phyloP scores from a whole-genome alignment of 1,140 invertebrate genomes.

The Euura saliciscinereae region DNA sequence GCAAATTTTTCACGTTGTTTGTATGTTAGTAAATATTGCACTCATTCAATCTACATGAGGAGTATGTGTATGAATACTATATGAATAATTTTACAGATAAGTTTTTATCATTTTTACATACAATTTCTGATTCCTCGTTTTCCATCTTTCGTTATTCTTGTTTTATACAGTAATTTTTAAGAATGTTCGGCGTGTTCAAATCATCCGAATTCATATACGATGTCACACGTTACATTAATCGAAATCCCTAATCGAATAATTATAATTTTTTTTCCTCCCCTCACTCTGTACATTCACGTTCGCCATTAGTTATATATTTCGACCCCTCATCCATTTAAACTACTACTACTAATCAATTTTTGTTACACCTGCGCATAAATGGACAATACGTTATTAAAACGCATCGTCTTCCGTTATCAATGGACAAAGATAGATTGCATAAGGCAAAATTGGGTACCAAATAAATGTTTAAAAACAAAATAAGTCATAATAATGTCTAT shows the following conservation, averaged over 20 bases:
- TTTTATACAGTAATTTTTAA: neutral
- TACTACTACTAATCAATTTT: neutral
- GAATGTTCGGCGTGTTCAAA: too few species aligned
- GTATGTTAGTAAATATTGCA: constrained; percentile 7
- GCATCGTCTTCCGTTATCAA: neutral
- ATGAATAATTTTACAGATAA: neutral
- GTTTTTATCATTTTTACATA: neutral
- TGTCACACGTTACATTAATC: too few species aligned
- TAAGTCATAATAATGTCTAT: neutral
- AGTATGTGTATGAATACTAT: neutral
- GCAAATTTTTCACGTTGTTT: neutral
- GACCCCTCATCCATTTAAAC: neutral
- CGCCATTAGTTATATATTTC: neutral
- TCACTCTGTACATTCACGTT: neutral
- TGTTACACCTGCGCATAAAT: neutral
- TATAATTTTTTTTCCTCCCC: neutral
- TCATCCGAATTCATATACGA: too few species aligned
- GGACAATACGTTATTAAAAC: neutral
- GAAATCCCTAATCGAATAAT: too few species aligned
- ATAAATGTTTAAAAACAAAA: neutral
- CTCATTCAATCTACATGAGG: neutral
- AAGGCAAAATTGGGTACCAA: neutral
- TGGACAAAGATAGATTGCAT: neutral
- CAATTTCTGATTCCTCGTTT: neutral
- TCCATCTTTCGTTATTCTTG: neutral